A percentile compares a stretch with the other conserved stretches of the same genome.
Conservation (phyloP, 2,797 vertebrate genomes). For the Arremon brunneinucha region DNA sequence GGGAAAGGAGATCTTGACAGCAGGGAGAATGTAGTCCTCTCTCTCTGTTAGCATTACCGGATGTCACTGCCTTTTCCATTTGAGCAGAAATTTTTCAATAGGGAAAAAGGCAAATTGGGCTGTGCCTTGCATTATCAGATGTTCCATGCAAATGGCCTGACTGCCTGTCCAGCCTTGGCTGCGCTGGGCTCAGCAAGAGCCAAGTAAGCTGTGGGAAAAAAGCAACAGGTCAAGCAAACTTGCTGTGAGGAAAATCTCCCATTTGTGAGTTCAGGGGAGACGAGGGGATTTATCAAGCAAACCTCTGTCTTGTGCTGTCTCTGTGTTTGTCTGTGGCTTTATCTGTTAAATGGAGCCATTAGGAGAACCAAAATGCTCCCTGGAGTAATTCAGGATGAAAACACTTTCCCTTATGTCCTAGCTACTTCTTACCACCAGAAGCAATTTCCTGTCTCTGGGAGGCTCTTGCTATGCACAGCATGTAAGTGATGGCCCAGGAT, state of each 20-base stretch:
- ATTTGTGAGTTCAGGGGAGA: background rate
- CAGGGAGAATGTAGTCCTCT: background rate
- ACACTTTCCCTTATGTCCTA: background rate
- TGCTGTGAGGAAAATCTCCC: background rate
- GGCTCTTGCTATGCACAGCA: background rate
- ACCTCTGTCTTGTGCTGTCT: background rate
- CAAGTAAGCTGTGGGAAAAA: background rate
- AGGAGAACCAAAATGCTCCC: background rate
- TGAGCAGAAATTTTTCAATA: background rate
- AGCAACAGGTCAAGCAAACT: background rate
- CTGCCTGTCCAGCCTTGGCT: background rate
- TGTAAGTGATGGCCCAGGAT: background rate
- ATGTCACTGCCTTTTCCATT: background rate
- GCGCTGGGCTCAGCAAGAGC: background rate
- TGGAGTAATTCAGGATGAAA: conserved; percentile 9
- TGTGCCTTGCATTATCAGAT: background rate
- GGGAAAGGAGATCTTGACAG: background rate
- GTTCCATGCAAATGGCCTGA: background rate
- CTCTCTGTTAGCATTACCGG: background rate
- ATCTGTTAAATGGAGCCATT: conserved; percentile 4
- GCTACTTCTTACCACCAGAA: background rate
- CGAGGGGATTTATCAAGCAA: background rate
- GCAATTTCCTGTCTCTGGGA: background rate
- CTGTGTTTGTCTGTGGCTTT: background rate
- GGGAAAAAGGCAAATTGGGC: background rate